phyloP scores from a whole-genome alignment of 2,113 vertebrate genomes.

The Halichoerus grypus region DNA sequence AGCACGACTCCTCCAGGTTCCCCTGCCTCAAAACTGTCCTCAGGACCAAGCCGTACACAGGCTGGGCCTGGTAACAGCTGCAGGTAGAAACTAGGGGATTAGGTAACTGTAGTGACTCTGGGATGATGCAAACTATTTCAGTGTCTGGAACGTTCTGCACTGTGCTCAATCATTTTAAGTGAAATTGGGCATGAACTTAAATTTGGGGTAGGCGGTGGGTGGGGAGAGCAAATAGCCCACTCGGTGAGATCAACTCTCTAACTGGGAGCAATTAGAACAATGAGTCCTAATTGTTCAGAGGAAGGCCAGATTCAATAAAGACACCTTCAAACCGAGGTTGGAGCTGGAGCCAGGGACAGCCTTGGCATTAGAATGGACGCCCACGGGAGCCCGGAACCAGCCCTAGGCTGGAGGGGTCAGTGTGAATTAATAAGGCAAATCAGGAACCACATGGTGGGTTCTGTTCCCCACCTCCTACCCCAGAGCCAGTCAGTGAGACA shows the following conservation, averaged over 20 bases:
- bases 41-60: background rate
- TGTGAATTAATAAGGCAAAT: background rate
- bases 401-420: background rate
- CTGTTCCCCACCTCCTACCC: background rate
- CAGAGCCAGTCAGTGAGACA: background rate
- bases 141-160: background rate
- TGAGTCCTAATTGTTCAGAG: background rate
- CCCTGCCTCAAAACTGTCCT: background rate
- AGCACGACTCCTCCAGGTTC: background rate
- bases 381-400: background rate
- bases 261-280: background rate
- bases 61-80: background rate
- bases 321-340: background rate
- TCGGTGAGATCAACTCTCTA: background rate
- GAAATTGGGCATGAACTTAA: constrained; percentile 43
- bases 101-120: constrained; percentile 1
- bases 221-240: background rate
- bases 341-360: background rate
- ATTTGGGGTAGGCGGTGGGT: background rate
- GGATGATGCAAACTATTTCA: constrained; percentile 6
- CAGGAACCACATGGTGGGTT: background rate
- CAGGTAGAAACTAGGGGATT: background rate
- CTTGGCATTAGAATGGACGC: background rate
- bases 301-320: background rate
- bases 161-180: constrained; percentile 28